Evolutionary conservation across 2,888 invertebrate genomes (phyloP).

Genomic region (Eueremaeus valkanovi): DNA sequence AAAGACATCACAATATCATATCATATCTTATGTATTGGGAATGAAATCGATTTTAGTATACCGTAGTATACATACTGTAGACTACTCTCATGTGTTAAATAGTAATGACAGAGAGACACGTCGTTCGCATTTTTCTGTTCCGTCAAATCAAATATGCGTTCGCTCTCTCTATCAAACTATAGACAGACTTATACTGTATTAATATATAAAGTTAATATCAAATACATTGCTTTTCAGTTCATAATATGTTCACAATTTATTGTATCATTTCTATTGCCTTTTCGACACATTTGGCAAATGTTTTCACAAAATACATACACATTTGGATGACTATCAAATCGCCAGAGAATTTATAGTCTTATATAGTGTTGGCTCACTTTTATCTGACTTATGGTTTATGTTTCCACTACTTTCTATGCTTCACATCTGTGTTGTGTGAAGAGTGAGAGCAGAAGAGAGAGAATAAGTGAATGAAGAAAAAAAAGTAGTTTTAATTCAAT

Average conservation of each 20-base stretch:
- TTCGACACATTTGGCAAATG: background rate
- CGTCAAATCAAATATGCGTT: slow-evolving; percentile 7
- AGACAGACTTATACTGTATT: no score
- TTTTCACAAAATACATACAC: background rate
- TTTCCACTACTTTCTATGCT: background rate
- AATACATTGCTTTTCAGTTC: slow-evolving; percentile 2
- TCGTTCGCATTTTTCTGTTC: background rate
- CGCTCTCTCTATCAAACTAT: background rate
- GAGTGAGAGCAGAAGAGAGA: no score
- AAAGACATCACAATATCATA: background rate
- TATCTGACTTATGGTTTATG: background rate
- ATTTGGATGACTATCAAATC: slow-evolving; percentile 17
- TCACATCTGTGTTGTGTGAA: background rate
- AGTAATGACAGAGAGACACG: background rate
- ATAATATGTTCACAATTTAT: slow-evolving; percentile 1
- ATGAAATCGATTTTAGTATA: background rate
- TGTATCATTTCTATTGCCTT: background rate
- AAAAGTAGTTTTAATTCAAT: slow-evolving; percentile 13
- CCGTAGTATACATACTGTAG: no score
- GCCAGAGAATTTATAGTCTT: slow-evolving; percentile 9
- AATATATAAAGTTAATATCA: background rate
- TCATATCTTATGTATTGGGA: background rate
- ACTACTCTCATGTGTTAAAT: slow-evolving; percentile 11
- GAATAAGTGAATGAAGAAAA: background rate
- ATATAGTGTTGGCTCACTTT: background rate